Evolutionary conservation across 2,888 invertebrate genomes (phyloP), one percentile per base, ranked within the genome.

Genomic region (Drosophila anceps): DNA sequence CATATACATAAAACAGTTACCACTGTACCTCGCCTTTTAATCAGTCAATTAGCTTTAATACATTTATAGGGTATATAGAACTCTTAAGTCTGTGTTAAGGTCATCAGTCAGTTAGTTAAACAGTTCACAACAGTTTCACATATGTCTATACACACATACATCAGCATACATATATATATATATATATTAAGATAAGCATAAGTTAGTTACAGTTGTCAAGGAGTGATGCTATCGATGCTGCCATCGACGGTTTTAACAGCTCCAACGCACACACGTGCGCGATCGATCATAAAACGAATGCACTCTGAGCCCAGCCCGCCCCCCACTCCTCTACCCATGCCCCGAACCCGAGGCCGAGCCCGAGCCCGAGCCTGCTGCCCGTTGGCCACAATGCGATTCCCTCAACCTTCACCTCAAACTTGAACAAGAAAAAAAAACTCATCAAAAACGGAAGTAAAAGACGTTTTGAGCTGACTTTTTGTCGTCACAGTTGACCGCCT

Each of bases 401-500:
- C 81, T 72, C 78, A 81, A 80, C 73, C 83, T 88, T 82, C 62
- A 82, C 83, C 88, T 88, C 86, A 72, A 85, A 80, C 88, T 84
- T 78, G 72, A 70, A n/a, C n/a, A n/a, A n/a, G n/a, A 33, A 46
- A 29, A 48, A 48, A 76, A 63, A 66, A 79, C 63, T 73, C 68
- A 64, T 68, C 64, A 63, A 57, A 53, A 85, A 68, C 86, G 88
- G 83, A 83, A 83, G 86, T 85, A 57, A 54, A 73, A 82, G 88
- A 87, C 79, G 79, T 54, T 81, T 46, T 60, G 66, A 63, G 60
- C 59, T 57, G 59, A 55, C 20, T 64, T 55, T 67, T 62, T 55
- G 68, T 55, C 89, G 84, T 84, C 79, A 87, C 90, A 87, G 88
- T 82, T 87, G 84, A 84, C 87, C 87, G 84, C 89, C 79, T 71